Base-by-base conservation (phyloP, 2,888 invertebrate species). In the Gnatocerus cornutus region DNA sequence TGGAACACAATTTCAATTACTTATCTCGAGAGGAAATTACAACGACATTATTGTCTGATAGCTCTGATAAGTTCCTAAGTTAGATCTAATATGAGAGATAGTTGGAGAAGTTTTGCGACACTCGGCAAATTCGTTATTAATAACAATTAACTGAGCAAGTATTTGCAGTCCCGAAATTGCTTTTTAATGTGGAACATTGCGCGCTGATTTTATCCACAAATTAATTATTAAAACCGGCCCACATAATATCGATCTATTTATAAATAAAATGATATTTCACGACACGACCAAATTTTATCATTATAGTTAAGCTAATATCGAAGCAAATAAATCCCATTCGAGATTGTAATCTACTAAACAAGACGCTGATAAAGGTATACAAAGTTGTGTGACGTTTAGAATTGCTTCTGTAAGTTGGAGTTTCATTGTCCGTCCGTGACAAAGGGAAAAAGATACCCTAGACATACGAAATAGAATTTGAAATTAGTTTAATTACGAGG, bases 31-130 rank as follows among this genome's bases (percentile, higher is more conserved):
- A 56, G 45, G 29, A n/a, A 41, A 29, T 43, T 43, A 58, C 5
- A 4, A 43, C 10, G 64, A 45, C 53, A 53, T 64, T 45, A 45
- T 64, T 53, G 45, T 55, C 45, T 53, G 43, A 52, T 52, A 63
- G 52, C 33, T 55, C 45, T 43, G 45, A 55, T 45, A 64, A 64
- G 45, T 64, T 62, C 12, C 45, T 53, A 53, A 64, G 43, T 53
- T 48, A 14, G 53, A 45, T 64, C 43, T 53, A 53, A 64, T 64
- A 55, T 64, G 64, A 64, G 41, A 55, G 45, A 64, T 64, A 53
- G 55, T 64, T 64, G 45, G 45, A 10, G 27, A 64, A 55, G 43
- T 64, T 64, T 41, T 9, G 14, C 16, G 29, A 37, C 16, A 45
- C 45, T 16, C 13, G 13, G 45, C 55, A 52, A 62, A 62, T 50